Evolutionary conservation across 2,797 vertebrate species (phyloP), one percentile per base, ranked within the genome.

Genomic region (Acanthurus tractus): DNA sequence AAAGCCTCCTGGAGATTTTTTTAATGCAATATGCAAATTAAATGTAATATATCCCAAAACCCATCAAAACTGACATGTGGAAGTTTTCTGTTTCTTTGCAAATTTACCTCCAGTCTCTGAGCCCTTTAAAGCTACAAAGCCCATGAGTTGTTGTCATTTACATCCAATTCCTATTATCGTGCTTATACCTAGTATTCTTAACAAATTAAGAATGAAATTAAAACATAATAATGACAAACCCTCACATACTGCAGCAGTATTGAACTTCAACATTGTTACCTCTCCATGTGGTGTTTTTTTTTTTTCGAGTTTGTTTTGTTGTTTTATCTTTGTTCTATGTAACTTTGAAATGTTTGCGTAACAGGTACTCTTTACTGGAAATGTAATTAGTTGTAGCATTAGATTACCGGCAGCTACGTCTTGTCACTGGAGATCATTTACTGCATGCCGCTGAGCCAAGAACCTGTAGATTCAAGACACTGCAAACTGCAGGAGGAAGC

Each of bases 401-500:
- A 2, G 18, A 40, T 40, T 12, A 17, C 57, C 53, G 34, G 49
- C 65, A 70, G 54, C 66, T 44, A 3, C 3, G 14, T 29, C 56
- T 38, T 76, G 57, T 81, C 59, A 54, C 79, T 63, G 5, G 18
- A 50, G 67, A 69, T 84, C 56, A 46, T 58, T 66, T 59, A 29
- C 42, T 46, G 40, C 46, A 34, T 45, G 68, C 25, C 25, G 42
- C 50, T 54, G 63, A 74, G 74, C 29, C 34, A 49, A 64, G 25
- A 70, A 87, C 81, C 58, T 85, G 77, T 63, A 57, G 68, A 70
- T 77, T 64, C 22, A 52, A 55, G 54, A 68, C 57, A 15, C 56
- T 57, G 62, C 71, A 66, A 80, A 81, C 70, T 66, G 61, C 61
- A 50, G 66, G 50, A 73, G 74, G 76, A 85, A 86, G 74, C 74